Evolutionary conservation across 64 coral and sea anemone genomes (phyloP).

Genomic region (Montipora efflorescens): DNA sequence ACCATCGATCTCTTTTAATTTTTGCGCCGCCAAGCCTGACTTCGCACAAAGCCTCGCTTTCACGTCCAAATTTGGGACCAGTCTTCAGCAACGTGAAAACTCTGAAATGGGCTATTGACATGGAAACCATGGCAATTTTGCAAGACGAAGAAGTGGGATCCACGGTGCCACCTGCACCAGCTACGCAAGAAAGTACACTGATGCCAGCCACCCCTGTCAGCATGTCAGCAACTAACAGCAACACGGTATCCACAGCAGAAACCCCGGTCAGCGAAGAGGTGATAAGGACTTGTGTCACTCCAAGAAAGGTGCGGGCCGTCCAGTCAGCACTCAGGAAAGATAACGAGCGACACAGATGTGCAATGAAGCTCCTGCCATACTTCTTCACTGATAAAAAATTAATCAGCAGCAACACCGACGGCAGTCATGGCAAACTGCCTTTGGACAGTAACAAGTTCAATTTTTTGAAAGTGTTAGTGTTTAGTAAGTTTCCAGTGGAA

Average conservation of each 20-base stretch:
- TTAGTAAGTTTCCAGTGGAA: not conserved
- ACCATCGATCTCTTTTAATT: too few species aligned
- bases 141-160: not conserved
- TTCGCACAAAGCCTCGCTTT: too few species aligned
- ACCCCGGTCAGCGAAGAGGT: not conserved
- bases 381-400: not conserved
- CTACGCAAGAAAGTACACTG: not conserved
- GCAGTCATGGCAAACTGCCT: constrained; percentile 15
- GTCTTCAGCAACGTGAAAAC: too few species aligned
- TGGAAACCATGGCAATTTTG: not conserved
- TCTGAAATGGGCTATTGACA: not conserved
- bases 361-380: constrained; percentile 4
- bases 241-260: not conserved
- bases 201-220: not conserved
- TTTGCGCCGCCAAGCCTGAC: too few species aligned
- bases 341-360: not conserved
- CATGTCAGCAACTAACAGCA: not conserved
- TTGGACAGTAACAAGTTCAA: not conserved
- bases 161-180: not conserved
- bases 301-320: not conserved
- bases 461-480: not conserved
- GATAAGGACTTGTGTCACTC: constrained; percentile 8
- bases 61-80: too few species aligned
- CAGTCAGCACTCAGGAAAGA: not conserved
- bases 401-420: not conserved